Conservation (phyloP, 2,888 invertebrate genomes). For the Eupithecia abbreviata region DNA sequence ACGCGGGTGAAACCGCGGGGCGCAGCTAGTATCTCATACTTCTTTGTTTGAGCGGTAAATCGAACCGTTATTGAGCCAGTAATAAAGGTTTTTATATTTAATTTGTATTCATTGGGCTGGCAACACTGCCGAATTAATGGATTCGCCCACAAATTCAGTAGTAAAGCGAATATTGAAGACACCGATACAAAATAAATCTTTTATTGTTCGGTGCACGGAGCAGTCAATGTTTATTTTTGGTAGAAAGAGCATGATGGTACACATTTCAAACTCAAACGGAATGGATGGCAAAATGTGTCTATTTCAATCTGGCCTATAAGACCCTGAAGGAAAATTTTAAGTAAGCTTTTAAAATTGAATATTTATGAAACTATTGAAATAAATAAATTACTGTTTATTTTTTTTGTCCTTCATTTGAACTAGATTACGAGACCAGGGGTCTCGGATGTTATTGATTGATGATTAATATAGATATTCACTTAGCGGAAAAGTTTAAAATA, state of each 20-base stretch:
- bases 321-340: neutral
- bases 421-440: too few species aligned
- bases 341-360: neutral
- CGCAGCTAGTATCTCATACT: neutral
- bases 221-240: constrained; percentile 26
- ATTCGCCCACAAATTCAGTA: constrained; percentile 45
- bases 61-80: constrained; percentile 24
- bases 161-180: constrained; percentile 46
- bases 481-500: too few species aligned
- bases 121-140: constrained; percentile 49
- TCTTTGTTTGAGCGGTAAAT: constrained; percentile 26
- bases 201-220: constrained; percentile 37
- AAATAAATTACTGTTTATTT: too few species aligned
- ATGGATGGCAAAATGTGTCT: neutral
- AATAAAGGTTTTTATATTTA: constrained; percentile 48
- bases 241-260: neutral
- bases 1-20: neutral
- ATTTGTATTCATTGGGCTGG: constrained; percentile 52
- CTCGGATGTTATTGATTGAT: too few species aligned
- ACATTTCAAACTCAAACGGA: neutral
- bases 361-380: neutral
- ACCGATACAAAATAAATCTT: constrained; percentile 42
- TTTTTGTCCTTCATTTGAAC: too few species aligned
- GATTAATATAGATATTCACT: neutral
- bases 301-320: neutral